A percentile compares a stretch with the other conserved stretches of the same genome.
Evolutionary conservation across 2,797 vertebrate genomes (phyloP).

Genomic region (Sitta carolinensis): DNA sequence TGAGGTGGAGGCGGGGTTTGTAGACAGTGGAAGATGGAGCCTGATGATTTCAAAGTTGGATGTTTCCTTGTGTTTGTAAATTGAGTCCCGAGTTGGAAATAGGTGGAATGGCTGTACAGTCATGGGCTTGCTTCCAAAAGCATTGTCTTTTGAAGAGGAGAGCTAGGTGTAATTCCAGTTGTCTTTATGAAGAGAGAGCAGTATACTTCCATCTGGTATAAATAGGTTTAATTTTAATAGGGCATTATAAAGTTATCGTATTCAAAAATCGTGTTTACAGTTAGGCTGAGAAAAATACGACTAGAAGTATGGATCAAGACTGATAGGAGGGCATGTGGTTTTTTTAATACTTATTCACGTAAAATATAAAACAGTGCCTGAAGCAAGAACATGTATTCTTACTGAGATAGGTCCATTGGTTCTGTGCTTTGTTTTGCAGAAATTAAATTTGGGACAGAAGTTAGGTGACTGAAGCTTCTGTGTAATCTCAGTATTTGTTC

Average conservation of each 20-base stretch:
- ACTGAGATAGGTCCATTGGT: not conserved
- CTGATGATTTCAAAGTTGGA: not conserved
- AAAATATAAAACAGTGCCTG: not conserved
- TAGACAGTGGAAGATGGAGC: not conserved
- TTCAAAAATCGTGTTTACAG: rapidly evolving
- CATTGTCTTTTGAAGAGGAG: not conserved
- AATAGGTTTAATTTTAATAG: not conserved
- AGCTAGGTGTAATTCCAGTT: not conserved
- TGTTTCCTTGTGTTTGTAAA: not conserved
- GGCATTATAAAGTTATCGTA: rapidly evolving
- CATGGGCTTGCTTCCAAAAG: not conserved
- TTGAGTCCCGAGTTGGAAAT: not conserved
- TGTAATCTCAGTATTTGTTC: not conserved
- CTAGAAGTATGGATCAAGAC: not conserved
- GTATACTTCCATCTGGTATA: not conserved
- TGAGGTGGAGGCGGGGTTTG: no score
- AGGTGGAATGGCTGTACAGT: no score
- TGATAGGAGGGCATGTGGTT: not conserved
- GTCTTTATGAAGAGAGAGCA: not conserved
- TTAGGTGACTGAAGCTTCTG: not conserved
- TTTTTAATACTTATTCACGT: not conserved
- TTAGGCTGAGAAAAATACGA: not conserved
- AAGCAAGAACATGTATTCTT: not conserved
- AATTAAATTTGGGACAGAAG: not conserved
- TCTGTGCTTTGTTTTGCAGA: not conserved